Evolutionary conservation across 2,888 invertebrate species (phyloP), one percentile per base, ranked within the genome.

Genomic region (Plebejus anna): DNA sequence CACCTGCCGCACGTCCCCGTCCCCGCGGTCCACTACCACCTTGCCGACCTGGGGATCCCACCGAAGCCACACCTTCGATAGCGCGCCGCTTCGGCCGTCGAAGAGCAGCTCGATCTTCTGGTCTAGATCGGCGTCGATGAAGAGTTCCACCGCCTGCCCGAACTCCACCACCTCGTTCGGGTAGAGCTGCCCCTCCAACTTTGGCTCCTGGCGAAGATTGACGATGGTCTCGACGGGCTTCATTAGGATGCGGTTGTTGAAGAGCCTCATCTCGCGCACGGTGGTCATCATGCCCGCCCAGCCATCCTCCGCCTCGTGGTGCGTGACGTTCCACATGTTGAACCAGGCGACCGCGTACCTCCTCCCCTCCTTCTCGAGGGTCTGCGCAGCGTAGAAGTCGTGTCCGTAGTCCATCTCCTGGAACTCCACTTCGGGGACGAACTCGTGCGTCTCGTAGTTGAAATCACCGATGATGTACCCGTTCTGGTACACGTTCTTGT

Each of bases 351-450:
- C 83, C 1, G 92, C 76, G 72, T 90, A 87, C 51, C 93, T 87
- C 22, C 85, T 89, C 0, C 91, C 91, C 73, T 91, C 83, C 2
- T 85, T 81, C 70, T 90, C 88, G 36, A 84, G 84, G 0, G 94
- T 91, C 78, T 93, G 91, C 4, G 90, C 85, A 1, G 94, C 94
- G 78, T 94, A 94, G 78, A 94, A 93, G 76, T 94, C 94, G 79
- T 93, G 92, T 0, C 94, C 90, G 77, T 85, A 93, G 80, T 94
- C 94, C 1, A 93, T 81, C 82, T 94, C 94, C 82, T 92, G 90
- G 80, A 94, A 93, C 9, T 82, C 82, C 1, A 83, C 82, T 81
- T 90, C 89, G 0, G 86, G 88, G 0, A 85, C 81, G 75, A 93
- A 94, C 79, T 89, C 85, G 79, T 88, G 88, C 0, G 89, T 90